A percentile compares a stretch with the other conserved stretches of the same genome.
phyloP scores from a whole-genome alignment of 92 coral and sea anemone species.

The Pocillopora meandrina region DNA sequence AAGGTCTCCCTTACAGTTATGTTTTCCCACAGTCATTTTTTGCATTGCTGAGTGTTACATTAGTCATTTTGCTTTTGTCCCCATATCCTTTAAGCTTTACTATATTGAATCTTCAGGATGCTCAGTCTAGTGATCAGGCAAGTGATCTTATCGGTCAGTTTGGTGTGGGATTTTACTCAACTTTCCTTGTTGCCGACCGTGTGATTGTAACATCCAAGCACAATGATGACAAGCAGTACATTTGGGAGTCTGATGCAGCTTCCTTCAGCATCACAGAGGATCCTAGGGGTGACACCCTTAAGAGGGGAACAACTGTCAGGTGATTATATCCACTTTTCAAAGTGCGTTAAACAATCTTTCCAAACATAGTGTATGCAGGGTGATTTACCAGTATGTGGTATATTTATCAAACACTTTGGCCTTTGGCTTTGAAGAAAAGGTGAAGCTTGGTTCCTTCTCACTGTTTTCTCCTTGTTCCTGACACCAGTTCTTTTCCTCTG shows the following conservation, averaged over 20 bases:
- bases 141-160: slow-evolving; percentile 98
- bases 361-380: too few relatives aligned
- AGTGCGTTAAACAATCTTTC: too few relatives aligned
- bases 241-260: slow-evolving; percentile 97
- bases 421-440: too few relatives aligned
- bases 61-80: background rate
- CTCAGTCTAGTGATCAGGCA: slow-evolving; percentile 52
- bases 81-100: background rate
- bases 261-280: slow-evolving; percentile 97
- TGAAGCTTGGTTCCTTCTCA: too few relatives aligned
- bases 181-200: slow-evolving; percentile 96
- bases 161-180: slow-evolving; percentile 99
- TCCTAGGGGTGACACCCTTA: slow-evolving; percentile 92
- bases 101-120: slow-evolving; percentile 14
- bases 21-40: too few relatives aligned
- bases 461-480: too few relatives aligned
- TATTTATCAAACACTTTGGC: too few relatives aligned
- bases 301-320: slow-evolving; percentile 99
- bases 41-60: background rate
- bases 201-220: slow-evolving; percentile 97
- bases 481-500: too few relatives aligned
- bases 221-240: slow-evolving; percentile 96
- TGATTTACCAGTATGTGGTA: too few relatives aligned
- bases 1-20: too few relatives aligned
- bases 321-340: slow-evolving; percentile 19